Conservation (phyloP, 2,888 invertebrate genomes). For the Thalpophila matura region DNA sequence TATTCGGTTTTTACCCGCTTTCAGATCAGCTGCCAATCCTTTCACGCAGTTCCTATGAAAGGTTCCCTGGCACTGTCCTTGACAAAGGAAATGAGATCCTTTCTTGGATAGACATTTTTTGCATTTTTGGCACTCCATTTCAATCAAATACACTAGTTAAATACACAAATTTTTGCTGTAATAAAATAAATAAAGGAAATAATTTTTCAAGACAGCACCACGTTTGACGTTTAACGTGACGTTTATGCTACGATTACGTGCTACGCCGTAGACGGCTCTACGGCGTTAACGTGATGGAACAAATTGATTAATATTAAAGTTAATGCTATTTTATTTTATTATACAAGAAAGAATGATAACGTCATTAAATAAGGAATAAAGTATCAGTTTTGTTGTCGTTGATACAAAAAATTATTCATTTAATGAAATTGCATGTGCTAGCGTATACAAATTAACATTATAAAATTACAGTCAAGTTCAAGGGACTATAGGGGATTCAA, state of each 20-base stretch:
- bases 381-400: neutral
- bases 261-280: constrained; percentile 26
- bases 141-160: no score
- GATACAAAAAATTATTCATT: constrained; percentile 13
- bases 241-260: constrained; percentile 5
- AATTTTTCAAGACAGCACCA: no score
- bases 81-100: constrained; percentile 21
- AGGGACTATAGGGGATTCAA: no score
- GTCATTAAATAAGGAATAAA: constrained; percentile 2
- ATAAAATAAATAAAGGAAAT: no score
- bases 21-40: constrained; percentile 29
- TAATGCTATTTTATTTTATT: neutral
- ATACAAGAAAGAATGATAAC: neutral
- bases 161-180: no score
- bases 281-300: constrained; percentile 3
- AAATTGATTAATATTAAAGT: constrained; percentile 8
- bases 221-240: no score
- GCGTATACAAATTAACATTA: no score
- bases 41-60: constrained; percentile 33
- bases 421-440: constrained; percentile 6
- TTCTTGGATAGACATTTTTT: constrained; percentile 15
- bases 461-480: no score
- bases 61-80: constrained; percentile 20
- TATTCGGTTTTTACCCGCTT: constrained; percentile 14
- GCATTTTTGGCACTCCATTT: constrained; percentile 22